These are phyloP conservation scores for Parauchenoglanis punctatus DNA, from an alignment of 2,797 vertebrate genomes.

Conservation along the genomic window DNA sequence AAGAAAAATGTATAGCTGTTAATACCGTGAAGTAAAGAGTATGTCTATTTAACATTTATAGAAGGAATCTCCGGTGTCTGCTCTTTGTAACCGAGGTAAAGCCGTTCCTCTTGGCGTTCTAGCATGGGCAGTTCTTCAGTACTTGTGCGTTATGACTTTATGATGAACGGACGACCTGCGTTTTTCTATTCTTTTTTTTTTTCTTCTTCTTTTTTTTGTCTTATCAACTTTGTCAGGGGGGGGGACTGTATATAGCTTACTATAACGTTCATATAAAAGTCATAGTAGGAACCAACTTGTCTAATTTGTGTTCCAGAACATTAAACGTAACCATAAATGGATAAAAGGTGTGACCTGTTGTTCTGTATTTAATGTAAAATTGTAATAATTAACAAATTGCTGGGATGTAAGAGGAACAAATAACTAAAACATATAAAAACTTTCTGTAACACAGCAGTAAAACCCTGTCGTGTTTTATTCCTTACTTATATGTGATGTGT, in stretches of 20 bases:
- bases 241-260: neutral
- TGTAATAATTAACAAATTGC: neutral
- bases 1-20: neutral
- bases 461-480: neutral
- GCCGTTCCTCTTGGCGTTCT: neutral
- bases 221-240: neutral
- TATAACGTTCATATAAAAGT: neutral
- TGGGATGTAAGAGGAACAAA: neutral
- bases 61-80: neutral
- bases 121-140: neutral
- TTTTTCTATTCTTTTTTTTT: neutral
- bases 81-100: neutral
- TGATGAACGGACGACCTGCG: neutral
- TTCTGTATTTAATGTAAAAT: neutral
- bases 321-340: no score
- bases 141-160: neutral
- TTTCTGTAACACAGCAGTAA: neutral
- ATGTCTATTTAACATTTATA: neutral
- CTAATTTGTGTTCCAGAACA: neutral
- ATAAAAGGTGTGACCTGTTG: neutral
- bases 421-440: neutral
- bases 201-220: neutral
- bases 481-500: neutral
- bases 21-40: neutral
- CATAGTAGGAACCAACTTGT: neutral